These are phyloP conservation scores for Chalcosyrphus nemorum DNA, from an alignment of 2,888 invertebrate genomes.

Conservation along the genomic window DNA sequence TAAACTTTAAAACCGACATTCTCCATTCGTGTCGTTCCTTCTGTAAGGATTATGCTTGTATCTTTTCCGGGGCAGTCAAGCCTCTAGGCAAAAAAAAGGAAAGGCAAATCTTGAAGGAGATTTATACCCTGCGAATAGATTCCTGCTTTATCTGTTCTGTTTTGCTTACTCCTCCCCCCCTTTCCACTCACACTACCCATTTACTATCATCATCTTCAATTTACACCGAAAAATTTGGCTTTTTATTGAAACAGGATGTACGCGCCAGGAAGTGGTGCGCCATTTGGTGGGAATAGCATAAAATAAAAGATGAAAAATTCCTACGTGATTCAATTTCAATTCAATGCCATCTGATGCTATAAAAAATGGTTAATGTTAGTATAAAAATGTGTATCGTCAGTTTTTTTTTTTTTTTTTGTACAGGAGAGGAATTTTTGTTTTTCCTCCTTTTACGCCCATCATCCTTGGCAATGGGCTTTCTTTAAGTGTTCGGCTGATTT, in stretches of 20 bases:
- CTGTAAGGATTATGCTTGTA: constrained; percentile 18
- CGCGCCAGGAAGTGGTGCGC: constrained; percentile 32
- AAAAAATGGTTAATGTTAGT: constrained; percentile 65
- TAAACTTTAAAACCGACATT: constrained; percentile 29
- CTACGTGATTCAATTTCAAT: constrained; percentile 73
- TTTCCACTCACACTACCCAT: background rate
- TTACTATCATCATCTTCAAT: constrained; percentile 48
- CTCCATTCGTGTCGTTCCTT: constrained; percentile 27
- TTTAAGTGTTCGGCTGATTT: constrained; percentile 16
- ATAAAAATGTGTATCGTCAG: constrained; percentile 59
- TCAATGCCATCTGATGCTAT: constrained; percentile 69
- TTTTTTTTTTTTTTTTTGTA: constrained; percentile 6
- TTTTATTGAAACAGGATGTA: constrained; percentile 18
- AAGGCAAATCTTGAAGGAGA: constrained; percentile 42
- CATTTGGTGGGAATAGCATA: constrained; percentile 52
- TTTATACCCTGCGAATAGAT: constrained; percentile 34
- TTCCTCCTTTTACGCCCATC: constrained; percentile 20
- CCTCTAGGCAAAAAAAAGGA: too few relatives aligned
- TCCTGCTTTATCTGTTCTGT: background rate
- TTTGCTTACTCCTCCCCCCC: background rate
- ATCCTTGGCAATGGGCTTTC: constrained; percentile 25
- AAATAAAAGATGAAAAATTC: constrained; percentile 58
- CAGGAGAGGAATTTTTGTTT: background rate
- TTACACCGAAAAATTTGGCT: constrained; percentile 20
- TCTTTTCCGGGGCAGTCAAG: constrained; percentile 37